phyloP scores from a whole-genome alignment of 2,888 invertebrate genomes.

The Psococerastis gibbosa region DNA sequence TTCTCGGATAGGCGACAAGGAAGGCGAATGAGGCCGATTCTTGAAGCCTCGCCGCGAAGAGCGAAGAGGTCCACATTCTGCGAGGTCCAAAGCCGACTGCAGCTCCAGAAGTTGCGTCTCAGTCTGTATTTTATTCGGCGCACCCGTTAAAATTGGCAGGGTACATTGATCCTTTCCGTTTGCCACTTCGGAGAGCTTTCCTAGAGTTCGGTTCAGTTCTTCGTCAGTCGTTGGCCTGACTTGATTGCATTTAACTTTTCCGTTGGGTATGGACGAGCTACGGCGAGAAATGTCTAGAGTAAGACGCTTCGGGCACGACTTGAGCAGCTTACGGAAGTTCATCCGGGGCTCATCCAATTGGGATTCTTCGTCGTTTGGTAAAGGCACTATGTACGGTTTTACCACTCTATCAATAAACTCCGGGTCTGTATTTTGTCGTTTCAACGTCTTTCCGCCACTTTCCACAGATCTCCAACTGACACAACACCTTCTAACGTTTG shows the following conservation, averaged over 20 bases:
- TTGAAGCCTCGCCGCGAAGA: not conserved
- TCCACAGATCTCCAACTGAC: not conserved
- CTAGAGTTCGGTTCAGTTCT: conserved; percentile 4
- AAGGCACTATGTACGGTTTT: not conserved
- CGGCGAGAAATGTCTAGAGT: not conserved
- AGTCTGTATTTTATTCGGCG: not conserved
- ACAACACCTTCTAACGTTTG: not conserved
- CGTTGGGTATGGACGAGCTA: not conserved
- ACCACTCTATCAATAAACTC: conserved; percentile 2
- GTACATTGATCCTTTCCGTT: not conserved
- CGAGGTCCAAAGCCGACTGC: not conserved
- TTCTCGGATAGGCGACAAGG: conserved; percentile 47
- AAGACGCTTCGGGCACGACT: conserved; percentile 1
- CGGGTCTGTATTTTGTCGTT: conserved; percentile 8
- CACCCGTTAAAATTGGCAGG: not conserved
- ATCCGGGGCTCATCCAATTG: conserved; percentile 2
- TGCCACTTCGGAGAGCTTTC: not conserved
- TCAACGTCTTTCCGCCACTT: not conserved
- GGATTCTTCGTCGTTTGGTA: not conserved
- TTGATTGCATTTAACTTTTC: conserved; percentile 12
- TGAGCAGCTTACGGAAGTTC: not conserved
- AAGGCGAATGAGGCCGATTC: conserved; percentile 25
- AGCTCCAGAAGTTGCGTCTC: not conserved
- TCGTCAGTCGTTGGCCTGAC: conserved; percentile 11
- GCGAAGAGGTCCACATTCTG: not conserved